Evolutionary conservation across 2,888 invertebrate species (phyloP).

Genomic region (Penaeus monodon): DNA sequence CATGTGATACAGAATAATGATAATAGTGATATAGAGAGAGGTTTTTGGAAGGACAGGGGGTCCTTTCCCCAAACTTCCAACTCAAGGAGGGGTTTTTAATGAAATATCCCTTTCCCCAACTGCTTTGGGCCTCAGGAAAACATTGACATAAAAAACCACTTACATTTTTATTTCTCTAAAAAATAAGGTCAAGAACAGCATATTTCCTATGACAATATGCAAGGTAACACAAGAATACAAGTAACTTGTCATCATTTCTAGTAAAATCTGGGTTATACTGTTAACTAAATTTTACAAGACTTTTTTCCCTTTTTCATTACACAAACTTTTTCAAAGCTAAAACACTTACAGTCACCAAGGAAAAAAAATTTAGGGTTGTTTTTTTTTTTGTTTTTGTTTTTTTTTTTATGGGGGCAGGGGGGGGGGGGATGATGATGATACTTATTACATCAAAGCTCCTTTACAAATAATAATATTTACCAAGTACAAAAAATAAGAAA

Average conservation of each 20-base stretch:
- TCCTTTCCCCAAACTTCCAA: slow-evolving; percentile 61
- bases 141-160: slow-evolving; percentile 24
- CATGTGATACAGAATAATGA: slow-evolving; percentile 55
- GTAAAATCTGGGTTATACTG: slow-evolving; percentile 2
- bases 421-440: slow-evolving; percentile 1
- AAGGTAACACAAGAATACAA: slow-evolving; percentile 21
- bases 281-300: slow-evolving; percentile 14
- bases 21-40: slow-evolving; percentile 61
- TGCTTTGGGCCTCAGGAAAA: slow-evolving; percentile 54
- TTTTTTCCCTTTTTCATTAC: slow-evolving; percentile 14
- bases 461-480: background rate
- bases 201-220: slow-evolving; percentile 29
- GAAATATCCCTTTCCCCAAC: slow-evolving; percentile 46
- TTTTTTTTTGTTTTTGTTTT: too few relatives aligned
- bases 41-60: slow-evolving; percentile 56
- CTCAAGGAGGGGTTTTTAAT: slow-evolving; percentile 62
- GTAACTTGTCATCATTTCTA: slow-evolving; percentile 41
- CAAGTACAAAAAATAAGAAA: background rate
- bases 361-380: too few relatives aligned
- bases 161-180: slow-evolving; percentile 36
- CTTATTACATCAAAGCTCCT: slow-evolving; percentile 4
- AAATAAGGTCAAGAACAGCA: slow-evolving; percentile 24
- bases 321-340: slow-evolving; percentile 12
- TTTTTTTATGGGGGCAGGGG: too few relatives aligned
- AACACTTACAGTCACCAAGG: slow-evolving; percentile 3